phyloP scores from a whole-genome alignment of 2,113 vertebrate species.

The Macquaria ambigua region DNA sequence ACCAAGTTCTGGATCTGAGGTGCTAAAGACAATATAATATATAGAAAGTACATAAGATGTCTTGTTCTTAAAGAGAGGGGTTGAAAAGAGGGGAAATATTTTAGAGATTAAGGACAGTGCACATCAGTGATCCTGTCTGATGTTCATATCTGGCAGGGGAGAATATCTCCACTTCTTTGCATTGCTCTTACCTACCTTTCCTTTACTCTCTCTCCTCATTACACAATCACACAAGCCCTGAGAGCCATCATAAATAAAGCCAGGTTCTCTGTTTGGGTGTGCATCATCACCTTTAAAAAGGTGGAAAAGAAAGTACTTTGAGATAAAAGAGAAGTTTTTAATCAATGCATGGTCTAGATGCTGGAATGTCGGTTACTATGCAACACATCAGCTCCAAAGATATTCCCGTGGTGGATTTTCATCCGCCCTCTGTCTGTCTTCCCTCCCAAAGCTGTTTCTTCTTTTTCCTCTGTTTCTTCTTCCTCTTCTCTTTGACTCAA shows the following conservation, averaged over 20 bases:
- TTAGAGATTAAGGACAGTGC: not conserved
- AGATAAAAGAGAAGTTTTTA: conserved; percentile 61
- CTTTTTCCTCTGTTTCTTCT: conserved; percentile 33
- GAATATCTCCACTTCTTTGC: conserved; percentile 4
- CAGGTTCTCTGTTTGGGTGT: conserved; percentile 24
- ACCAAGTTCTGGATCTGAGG: not conserved
- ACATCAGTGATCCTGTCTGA: conserved; percentile 2
- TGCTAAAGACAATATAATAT: not conserved
- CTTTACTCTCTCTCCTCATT: conserved; percentile 35
- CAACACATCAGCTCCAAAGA: conserved; percentile 65
- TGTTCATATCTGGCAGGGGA: not conserved
- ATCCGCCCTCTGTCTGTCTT: conserved; percentile 49
- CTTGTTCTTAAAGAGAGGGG: not conserved
- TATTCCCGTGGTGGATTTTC: conserved; percentile 51
- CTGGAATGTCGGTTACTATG: conserved; percentile 72
- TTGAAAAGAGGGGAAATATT: not conserved
- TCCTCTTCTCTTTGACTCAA: conserved; percentile 31
- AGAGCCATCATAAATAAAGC: conserved; percentile 53
- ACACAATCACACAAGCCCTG: conserved; percentile 43
- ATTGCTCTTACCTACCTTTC: conserved; percentile 29
- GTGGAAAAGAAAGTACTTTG: conserved; percentile 14
- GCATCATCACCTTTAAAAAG: conserved; percentile 30
- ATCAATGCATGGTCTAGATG: conserved; percentile 57
- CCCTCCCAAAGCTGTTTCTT: conserved; percentile 34
- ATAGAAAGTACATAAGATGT: not conserved